A percentile compares a stretch with the other conserved stretches of the same genome.
phyloP scores from a whole-genome alignment of 2,113 vertebrate species.

The Onychostruthus taczanowskii region DNA sequence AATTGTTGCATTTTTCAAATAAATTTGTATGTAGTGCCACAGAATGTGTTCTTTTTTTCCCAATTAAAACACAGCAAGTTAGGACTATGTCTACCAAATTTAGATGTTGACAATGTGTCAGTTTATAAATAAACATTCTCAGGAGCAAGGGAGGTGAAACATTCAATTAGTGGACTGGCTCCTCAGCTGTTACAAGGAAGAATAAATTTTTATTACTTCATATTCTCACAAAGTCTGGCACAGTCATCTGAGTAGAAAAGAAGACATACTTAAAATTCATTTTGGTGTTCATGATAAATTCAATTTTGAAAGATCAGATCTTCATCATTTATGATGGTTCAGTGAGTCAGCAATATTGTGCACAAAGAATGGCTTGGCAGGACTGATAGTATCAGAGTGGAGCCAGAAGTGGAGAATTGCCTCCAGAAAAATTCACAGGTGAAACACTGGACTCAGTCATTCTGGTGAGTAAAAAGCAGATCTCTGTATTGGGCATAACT shows the following conservation, averaged over 20 bases:
- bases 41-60: neutral
- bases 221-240: neutral
- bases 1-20: neutral
- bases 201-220: neutral
- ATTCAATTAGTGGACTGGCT: neutral
- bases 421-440: neutral
- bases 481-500: neutral
- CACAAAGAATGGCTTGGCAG: neutral
- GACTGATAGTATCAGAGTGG: neutral
- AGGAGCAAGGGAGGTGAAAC: neutral
- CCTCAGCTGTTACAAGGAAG: neutral
- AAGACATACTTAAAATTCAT: neutral
- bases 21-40: neutral
- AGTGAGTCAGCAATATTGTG: neutral
- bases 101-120: neutral
- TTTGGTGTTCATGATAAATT: neutral
- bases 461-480: neutral
- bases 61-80: neutral
- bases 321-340: neutral
- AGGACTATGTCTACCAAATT: neutral
- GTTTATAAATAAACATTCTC: neutral
- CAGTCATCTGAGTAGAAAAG: neutral
- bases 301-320: neutral
- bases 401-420: neutral
- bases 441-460: neutral